Evolutionary conservation across 2,797 vertebrate species (phyloP).

Genomic region (Xiphophorus birchmanni): DNA sequence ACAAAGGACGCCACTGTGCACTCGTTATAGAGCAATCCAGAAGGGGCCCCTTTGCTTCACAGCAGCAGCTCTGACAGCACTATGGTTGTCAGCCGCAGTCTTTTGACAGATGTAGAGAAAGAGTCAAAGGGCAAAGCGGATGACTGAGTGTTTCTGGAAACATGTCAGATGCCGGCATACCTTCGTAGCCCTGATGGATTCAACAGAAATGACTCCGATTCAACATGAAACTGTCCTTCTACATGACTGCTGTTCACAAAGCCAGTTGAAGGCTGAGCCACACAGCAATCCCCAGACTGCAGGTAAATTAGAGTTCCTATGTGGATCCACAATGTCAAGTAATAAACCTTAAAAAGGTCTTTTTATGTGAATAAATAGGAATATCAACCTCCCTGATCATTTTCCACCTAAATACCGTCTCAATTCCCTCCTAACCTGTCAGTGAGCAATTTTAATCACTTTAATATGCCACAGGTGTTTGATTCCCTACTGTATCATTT

Average conservation of each 20-base stretch:
- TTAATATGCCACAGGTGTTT: constrained; percentile 58
- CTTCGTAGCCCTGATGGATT: constrained; percentile 34
- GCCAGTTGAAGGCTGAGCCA: background rate
- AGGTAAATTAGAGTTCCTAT: constrained; percentile 11
- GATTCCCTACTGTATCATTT: constrained; percentile 61
- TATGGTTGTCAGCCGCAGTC: constrained; percentile 40
- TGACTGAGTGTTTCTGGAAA: constrained; percentile 37
- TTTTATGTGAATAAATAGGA: constrained; percentile 18
- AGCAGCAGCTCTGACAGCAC: constrained; percentile 34
- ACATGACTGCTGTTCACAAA: constrained; percentile 5
- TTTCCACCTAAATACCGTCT: constrained; percentile 10
- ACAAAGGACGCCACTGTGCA: constrained; percentile 17
- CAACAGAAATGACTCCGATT: constrained; percentile 26
- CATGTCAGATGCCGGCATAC: constrained; percentile 33
- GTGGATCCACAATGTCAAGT: constrained; percentile 2
- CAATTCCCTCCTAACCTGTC: constrained; percentile 49
- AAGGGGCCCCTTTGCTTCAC: constrained; percentile 31
- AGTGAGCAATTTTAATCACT: constrained; percentile 52
- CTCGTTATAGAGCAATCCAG: constrained; percentile 21
- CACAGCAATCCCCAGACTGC: constrained; percentile 3
- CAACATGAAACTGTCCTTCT: constrained; percentile 34
- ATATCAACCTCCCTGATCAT: constrained; percentile 10
- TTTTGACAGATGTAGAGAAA: constrained; percentile 55
- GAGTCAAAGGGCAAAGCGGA: constrained; percentile 59
- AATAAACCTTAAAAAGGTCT: background rate